Evolutionary conservation across 2,888 invertebrate genomes (phyloP).

Genomic region (Spodoptera exigua): DNA sequence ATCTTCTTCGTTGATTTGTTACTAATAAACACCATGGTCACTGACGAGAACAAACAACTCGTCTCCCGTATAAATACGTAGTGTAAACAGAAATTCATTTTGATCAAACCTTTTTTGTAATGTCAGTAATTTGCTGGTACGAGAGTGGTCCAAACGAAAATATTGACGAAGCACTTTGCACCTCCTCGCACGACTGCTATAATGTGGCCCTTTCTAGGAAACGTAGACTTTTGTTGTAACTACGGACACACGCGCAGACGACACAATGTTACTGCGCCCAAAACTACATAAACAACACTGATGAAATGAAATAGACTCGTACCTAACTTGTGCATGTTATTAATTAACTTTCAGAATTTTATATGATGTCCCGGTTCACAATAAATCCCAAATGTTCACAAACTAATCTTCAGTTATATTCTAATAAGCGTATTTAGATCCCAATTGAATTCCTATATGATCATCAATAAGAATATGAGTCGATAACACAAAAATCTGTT

Average conservation of each 20-base stretch:
- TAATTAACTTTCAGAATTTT: too few species aligned
- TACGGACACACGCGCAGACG: conserved; percentile 67
- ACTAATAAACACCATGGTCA: conserved; percentile 22
- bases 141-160: conserved; percentile 71
- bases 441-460: too few species aligned
- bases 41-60: conserved; percentile 56
- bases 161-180: conserved; percentile 85
- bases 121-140: conserved; percentile 74
- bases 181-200: conserved; percentile 74
- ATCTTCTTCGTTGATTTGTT: conserved; percentile 9
- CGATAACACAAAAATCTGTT: not conserved
- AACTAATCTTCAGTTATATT: too few species aligned
- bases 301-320: conserved; percentile 17
- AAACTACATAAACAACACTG: conserved; percentile 33
- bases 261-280: conserved; percentile 59
- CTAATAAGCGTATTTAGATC: too few species aligned
- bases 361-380: too few species aligned
- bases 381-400: too few species aligned
- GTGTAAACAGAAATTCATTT: conserved; percentile 70
- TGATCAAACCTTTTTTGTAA: conserved; percentile 74
- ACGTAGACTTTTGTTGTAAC: conserved; percentile 66
- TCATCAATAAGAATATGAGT: too few species aligned
- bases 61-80: conserved; percentile 64
- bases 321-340: conserved; percentile 29
- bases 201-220: conserved; percentile 80